Evolutionary conservation across 2,888 invertebrate species (phyloP), one percentile per base, ranked within the genome.

Genomic region (Oscheius onirici): DNA sequence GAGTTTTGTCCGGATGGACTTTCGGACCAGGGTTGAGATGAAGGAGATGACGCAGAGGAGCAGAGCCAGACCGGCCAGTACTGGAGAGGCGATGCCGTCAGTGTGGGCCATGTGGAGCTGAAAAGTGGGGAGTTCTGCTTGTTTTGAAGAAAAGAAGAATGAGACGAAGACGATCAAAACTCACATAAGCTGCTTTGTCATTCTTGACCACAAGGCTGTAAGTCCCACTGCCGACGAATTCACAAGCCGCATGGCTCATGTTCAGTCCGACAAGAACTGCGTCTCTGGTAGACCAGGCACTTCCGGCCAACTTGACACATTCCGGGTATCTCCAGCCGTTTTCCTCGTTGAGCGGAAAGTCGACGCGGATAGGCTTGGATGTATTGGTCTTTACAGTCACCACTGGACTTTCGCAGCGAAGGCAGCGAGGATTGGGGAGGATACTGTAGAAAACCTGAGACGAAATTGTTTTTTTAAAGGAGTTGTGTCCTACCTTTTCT

Each of bases 301-400:
- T 24, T 2, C 51, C 51, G 2, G 54, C n/a, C 41, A 67, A 26
- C 20, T 51, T 68, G 40, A 82, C 83, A 65, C 84, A 84, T 71
- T 85, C 84, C 6, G 84, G 84, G 60, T 80, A 80, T 57, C 77
- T 79, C 83, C 83, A 84, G n/a, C 81, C 77, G 40, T 76, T 75
- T 13, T 78, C 78, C 22, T 79, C 80, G 17, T 74, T 72, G 0
- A 83, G 73, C 51, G 76, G 74, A 55, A 76, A 83, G 41, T 80
- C 76, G 10, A 83, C 71, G 43, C 74, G 71, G 10, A 83, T 76
- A 8, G 77, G 72, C 34, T 74, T 69, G 43, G 77, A 69, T 22
- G 74, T 73, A 46, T 80, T 80, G 1, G 63, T 74, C 5, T 46
- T 68, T 52, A 76, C 74, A n/a, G 74, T 63, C 3, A 73, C 69